These are phyloP conservation scores for Ovis canadensis DNA, from an alignment of 2,113 vertebrate species.

Conservation along the genomic window DNA sequence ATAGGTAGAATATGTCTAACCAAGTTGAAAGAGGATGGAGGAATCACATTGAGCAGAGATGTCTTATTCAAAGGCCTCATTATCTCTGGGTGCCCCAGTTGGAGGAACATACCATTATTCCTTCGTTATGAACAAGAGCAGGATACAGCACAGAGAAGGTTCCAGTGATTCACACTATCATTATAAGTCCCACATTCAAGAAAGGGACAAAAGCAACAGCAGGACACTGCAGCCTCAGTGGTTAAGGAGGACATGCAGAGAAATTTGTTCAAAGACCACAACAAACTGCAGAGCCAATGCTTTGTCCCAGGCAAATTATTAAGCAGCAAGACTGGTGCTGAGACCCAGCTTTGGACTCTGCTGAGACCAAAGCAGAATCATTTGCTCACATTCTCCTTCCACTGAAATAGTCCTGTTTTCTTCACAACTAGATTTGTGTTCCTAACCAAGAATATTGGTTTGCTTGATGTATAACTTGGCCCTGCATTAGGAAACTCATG, in stretches of 20 bases:
- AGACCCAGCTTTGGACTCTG: not conserved
- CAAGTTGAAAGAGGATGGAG: not conserved
- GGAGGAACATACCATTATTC: not conserved
- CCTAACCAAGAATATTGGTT: not conserved
- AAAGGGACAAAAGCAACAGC: not conserved
- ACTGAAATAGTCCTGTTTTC: not conserved
- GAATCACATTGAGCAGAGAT: not conserved
- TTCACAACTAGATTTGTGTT: not conserved
- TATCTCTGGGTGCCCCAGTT: not conserved
- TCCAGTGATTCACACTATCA: not conserved
- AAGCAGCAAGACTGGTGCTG: not conserved
- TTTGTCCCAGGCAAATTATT: constrained; percentile 24
- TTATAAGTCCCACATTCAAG: constrained; percentile 5
- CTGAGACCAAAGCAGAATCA: not conserved
- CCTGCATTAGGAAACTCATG: not conserved
- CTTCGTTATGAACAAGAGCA: not conserved
- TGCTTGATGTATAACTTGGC: not conserved
- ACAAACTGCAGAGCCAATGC: not conserved
- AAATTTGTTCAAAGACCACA: constrained; percentile 22
- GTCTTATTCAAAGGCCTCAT: constrained; percentile 1
- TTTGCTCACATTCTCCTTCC: not conserved
- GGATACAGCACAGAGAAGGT: not conserved
- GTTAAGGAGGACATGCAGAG: not conserved
- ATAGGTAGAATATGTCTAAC: not conserved
- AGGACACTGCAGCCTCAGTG: not conserved